Evolutionary conservation across 1,140 invertebrate genomes (phyloP).

Genomic region (Mercenaria mercenaria): DNA sequence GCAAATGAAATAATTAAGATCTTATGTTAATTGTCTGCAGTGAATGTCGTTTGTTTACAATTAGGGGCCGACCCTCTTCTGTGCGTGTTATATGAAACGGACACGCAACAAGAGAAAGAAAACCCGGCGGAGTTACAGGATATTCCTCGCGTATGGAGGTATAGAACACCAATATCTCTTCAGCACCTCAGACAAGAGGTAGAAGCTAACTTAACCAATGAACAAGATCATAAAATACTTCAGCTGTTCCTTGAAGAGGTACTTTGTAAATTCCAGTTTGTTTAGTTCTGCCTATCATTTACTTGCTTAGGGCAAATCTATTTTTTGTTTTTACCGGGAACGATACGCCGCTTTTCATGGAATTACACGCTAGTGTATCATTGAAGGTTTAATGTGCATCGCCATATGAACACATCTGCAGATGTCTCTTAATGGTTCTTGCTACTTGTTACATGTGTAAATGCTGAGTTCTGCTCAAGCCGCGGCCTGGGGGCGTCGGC

Average conservation of each 20-base stretch:
- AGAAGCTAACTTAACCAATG: conserved; percentile 4
- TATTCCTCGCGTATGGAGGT: conserved; percentile 70
- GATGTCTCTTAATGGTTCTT: too few species aligned
- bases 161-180: conserved; percentile 66
- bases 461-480: too few species aligned
- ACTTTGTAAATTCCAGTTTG: neutral
- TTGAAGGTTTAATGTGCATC: too few species aligned
- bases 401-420: too few species aligned
- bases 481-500: too few species aligned
- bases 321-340: neutral
- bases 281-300: neutral
- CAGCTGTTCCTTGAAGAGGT: conserved; percentile 72
- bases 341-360: too few species aligned
- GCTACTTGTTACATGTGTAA: too few species aligned
- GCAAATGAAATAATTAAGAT: too few species aligned
- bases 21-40: too few species aligned
- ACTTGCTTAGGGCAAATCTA: too few species aligned
- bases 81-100: conserved; percentile 73
- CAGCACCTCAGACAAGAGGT: conserved; percentile 66
- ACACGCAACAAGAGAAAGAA: conserved; percentile 1
- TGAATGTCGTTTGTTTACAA: neutral
- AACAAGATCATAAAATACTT: conserved; percentile 59
- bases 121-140: conserved; percentile 17
- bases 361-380: too few species aligned
- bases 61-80: conserved; percentile 67